Evolutionary conservation across 2,113 vertebrate species (phyloP).

Genomic region (Theristicus caerulescens): DNA sequence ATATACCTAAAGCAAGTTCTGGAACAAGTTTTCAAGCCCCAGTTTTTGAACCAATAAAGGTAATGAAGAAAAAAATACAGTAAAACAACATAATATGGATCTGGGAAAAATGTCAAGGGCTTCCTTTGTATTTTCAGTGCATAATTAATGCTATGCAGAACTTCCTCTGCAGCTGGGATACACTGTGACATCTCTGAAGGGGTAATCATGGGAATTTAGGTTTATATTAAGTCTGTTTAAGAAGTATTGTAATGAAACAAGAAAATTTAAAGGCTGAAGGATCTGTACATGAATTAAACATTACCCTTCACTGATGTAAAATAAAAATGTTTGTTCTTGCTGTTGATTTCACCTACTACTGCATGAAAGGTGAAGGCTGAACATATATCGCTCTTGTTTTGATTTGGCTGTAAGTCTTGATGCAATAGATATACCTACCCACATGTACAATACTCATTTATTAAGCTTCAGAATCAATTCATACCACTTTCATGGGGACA

Average conservation of each 20-base stretch:
- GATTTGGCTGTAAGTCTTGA: neutral
- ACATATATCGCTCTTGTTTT: accelerated
- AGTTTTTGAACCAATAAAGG: neutral
- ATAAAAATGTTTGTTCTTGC: neutral
- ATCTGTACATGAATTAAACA: slow-evolving; percentile 21
- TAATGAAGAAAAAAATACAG: neutral
- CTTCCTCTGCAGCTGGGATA: slow-evolving; percentile 50
- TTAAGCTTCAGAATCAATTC: neutral
- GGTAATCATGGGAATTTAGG: slow-evolving; percentile 29
- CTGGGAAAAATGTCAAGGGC: slow-evolving; percentile 38
- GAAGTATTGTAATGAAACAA: slow-evolving; percentile 28
- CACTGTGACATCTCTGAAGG: slow-evolving; percentile 25
- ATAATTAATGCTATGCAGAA: slow-evolving; percentile 51
- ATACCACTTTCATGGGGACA: neutral
- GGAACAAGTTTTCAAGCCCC: neutral
- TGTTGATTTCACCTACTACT: neutral
- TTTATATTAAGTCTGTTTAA: slow-evolving; percentile 51
- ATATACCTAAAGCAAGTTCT: neutral
- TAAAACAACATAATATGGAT: neutral
- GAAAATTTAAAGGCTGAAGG: slow-evolving; percentile 15
- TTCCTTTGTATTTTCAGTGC: slow-evolving; percentile 45
- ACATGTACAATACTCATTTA: accelerated
- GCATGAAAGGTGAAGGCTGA: neutral
- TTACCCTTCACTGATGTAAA: neutral
- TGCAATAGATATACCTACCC: neutral